Percentiles rank a stretch among this genome's conserved stretches.
These are phyloP conservation scores for Branchellion lobata DNA, from an alignment of 2,888 invertebrate species.

Conservation along the genomic window DNA sequence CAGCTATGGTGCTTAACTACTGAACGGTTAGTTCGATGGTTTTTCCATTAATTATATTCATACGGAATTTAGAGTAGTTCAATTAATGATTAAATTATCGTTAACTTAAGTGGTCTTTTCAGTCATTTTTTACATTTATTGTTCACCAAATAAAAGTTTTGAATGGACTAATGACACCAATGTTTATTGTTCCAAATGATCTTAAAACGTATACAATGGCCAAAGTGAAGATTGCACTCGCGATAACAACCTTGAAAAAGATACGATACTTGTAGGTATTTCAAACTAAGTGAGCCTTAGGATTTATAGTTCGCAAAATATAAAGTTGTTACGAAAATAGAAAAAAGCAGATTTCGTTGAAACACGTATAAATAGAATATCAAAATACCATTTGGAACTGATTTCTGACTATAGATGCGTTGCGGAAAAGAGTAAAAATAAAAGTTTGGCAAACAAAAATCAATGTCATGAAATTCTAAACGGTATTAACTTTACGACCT, in stretches of 20 bases:
- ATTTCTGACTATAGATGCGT: constrained; percentile 15
- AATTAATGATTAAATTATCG: too few relatives aligned
- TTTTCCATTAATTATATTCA: too few relatives aligned
- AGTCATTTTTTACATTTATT: too few relatives aligned
- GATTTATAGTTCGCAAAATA: not conserved
- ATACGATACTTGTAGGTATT: not conserved
- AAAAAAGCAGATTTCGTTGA: constrained; percentile 5
- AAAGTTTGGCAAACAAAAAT: constrained; percentile 8
- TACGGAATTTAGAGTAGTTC: too few relatives aligned
- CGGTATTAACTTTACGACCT: not conserved
- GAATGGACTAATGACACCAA: constrained; percentile 7
- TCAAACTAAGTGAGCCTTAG: constrained; percentile 11
- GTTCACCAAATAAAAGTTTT: too few relatives aligned
- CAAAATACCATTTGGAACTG: constrained; percentile 19
- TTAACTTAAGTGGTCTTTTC: too few relatives aligned
- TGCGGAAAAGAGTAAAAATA: constrained; percentile 4
- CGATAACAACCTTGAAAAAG: constrained; percentile 15
- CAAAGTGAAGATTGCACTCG: constrained; percentile 6
- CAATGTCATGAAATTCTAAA: constrained; percentile 14
- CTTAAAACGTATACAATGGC: not conserved
- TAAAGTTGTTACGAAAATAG: constrained; percentile 10
- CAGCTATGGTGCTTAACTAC: too few relatives aligned
- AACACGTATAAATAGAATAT: constrained; percentile 11
- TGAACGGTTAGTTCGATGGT: too few relatives aligned
- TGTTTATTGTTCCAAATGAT: constrained; percentile 10